These are phyloP conservation scores for Diogma glabrata DNA, from an alignment of 2,888 invertebrate species.

Conservation along the genomic window DNA sequence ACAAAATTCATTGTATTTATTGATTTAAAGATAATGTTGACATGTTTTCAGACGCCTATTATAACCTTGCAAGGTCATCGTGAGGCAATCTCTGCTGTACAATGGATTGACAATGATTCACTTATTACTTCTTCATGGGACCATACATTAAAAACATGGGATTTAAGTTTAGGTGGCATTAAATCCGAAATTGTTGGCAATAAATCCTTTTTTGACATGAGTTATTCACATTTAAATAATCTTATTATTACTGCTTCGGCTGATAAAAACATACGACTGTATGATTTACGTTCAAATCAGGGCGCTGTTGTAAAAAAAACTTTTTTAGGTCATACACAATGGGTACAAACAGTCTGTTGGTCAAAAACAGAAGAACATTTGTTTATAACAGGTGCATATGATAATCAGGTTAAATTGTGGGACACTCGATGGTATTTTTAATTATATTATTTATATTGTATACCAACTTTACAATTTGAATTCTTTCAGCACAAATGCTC, in stretches of 20 bases:
- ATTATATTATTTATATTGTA: slow-evolving; percentile 6
- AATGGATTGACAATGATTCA: slow-evolving; percentile 71
- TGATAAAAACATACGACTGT: slow-evolving; percentile 81
- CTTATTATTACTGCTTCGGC: slow-evolving; percentile 76
- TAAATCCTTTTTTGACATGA: slow-evolving; percentile 80
- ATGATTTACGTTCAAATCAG: slow-evolving; percentile 81
- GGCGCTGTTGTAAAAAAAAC: slow-evolving; percentile 78
- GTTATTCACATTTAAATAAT: slow-evolving; percentile 67
- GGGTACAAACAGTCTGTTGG: slow-evolving; percentile 90
- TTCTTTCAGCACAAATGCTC: slow-evolving; percentile 71
- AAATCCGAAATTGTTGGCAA: slow-evolving; percentile 76
- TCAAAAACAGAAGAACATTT: slow-evolving; percentile 67
- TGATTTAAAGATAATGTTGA: no score
- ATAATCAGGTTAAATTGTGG: slow-evolving; percentile 88
- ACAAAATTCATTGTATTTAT: no score
- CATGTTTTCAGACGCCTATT: slow-evolving; percentile 67
- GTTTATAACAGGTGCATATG: slow-evolving; percentile 89
- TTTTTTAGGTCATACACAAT: slow-evolving; percentile 73
- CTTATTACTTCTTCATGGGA: slow-evolving; percentile 89
- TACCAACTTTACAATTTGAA: slow-evolving; percentile 9
- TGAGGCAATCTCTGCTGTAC: slow-evolving; percentile 74
- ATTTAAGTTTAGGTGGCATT: slow-evolving; percentile 71
- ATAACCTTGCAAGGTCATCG: slow-evolving; percentile 85
- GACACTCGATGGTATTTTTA: slow-evolving; percentile 68
- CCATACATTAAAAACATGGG: slow-evolving; percentile 91